Evolutionary conservation across 2,113 vertebrate genomes (phyloP).

Genomic region (Notothenia rossii): DNA sequence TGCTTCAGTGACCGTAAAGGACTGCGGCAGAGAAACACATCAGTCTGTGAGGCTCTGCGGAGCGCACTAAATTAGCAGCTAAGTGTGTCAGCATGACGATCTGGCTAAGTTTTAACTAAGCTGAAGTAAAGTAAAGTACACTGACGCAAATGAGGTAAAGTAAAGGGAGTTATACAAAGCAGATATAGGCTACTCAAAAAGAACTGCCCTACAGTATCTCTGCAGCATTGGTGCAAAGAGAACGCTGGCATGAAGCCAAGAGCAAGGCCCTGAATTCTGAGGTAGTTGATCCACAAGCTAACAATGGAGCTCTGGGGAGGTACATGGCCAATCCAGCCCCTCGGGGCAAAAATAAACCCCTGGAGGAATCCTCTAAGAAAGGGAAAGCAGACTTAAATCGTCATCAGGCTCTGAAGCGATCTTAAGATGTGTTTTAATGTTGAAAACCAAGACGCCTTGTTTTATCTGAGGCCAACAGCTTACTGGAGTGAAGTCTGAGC

Average conservation of each 20-base stretch:
- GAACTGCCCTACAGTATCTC: background rate
- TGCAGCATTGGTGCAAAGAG: conserved; percentile 13
- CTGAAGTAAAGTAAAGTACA: conserved; percentile 12
- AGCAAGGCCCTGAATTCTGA: background rate
- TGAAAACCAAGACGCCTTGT: background rate
- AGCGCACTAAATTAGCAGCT: conserved; percentile 1
- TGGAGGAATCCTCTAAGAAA: background rate
- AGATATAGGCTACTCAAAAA: background rate
- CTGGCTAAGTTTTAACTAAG: background rate
- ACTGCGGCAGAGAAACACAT: background rate
- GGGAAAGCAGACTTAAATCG: conserved; percentile 7
- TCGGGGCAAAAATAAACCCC: conserved; percentile 5
- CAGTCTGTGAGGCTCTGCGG: conserved; percentile 3
- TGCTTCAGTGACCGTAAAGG: background rate
- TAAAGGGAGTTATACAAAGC: conserved; percentile 1
- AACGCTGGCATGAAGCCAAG: conserved; percentile 26
- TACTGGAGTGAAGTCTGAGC: background rate
- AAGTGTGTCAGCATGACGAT: conserved; percentile 5
- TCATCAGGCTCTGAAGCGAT: background rate
- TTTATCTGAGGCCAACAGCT: conserved; percentile 1
- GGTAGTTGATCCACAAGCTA: conserved; percentile 26
- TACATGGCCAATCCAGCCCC: background rate
- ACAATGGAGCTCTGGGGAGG: conserved; percentile 20
- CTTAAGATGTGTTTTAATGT: background rate
- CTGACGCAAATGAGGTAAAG: background rate